A percentile compares a stretch with the other conserved stretches of the same genome.
Evolutionary conservation across 2,797 vertebrate species (phyloP).

Genomic region (Ctenopoma kingsleyae): DNA sequence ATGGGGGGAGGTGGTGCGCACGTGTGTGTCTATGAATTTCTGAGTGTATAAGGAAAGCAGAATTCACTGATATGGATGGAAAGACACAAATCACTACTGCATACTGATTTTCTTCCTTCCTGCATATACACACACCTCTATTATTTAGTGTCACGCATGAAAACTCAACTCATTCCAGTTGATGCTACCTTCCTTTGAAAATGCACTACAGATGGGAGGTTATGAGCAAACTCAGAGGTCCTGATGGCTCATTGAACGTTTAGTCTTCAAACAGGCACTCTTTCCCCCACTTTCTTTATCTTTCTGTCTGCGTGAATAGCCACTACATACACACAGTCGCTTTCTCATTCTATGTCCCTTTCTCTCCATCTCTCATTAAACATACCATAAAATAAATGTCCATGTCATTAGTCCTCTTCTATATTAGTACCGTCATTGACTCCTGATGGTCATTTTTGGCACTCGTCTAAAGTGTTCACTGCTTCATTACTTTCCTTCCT

Average conservation of each 20-base stretch:
- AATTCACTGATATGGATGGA: slow-evolving; percentile 75
- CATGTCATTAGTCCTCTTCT: slow-evolving; percentile 61
- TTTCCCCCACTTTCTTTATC: slow-evolving; percentile 36
- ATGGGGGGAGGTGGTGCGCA: slow-evolving; percentile 44
- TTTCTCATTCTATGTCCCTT: slow-evolving; percentile 44
- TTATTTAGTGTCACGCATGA: slow-evolving; percentile 76
- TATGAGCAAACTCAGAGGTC: slow-evolving; percentile 57
- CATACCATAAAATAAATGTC: slow-evolving; percentile 71
- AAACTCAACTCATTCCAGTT: slow-evolving; percentile 65
- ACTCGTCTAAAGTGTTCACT: slow-evolving; percentile 41
- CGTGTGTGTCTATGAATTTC: slow-evolving; percentile 71
- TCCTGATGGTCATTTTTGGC: slow-evolving; percentile 64
- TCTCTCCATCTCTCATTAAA: slow-evolving; percentile 66
- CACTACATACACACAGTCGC: slow-evolving; percentile 54
- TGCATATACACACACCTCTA: slow-evolving; percentile 45
- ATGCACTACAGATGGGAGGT: slow-evolving; percentile 57
- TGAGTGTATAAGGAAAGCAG: slow-evolving; percentile 70
- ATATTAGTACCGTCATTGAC: slow-evolving; percentile 52
- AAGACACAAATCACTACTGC: slow-evolving; percentile 74
- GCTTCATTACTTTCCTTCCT: slow-evolving; percentile 68
- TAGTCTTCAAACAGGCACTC: slow-evolving; percentile 54
- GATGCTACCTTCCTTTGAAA: slow-evolving; percentile 54
- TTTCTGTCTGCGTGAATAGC: slow-evolving; percentile 42
- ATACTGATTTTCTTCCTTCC: slow-evolving; percentile 67
- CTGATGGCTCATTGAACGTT: slow-evolving; percentile 55